phyloP scores from a whole-genome alignment of 2,888 invertebrate species.

The Ichneumoninae sp. region DNA sequence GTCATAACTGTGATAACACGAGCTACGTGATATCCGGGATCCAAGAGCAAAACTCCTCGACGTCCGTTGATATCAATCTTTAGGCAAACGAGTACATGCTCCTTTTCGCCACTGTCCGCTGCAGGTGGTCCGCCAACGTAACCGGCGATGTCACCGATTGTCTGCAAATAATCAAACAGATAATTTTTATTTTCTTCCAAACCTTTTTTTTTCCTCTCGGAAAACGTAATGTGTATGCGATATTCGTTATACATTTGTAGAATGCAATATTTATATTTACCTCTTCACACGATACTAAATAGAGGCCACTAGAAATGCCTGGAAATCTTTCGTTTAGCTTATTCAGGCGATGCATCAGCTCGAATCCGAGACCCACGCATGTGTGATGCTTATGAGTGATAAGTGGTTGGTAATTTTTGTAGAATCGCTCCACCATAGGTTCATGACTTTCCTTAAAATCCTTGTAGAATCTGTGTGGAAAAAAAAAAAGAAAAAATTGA shows the following conservation, averaged over 20 bases:
- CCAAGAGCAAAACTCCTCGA: slow-evolving; percentile 91
- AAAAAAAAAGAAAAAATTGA: background rate
- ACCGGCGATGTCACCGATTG: slow-evolving; percentile 83
- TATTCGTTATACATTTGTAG: background rate
- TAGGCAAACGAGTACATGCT: slow-evolving; percentile 93
- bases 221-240: too few species aligned
- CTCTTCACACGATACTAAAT: slow-evolving; percentile 95
- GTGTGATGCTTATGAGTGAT: slow-evolving; percentile 93
- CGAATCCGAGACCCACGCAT: slow-evolving; percentile 95
- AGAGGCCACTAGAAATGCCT: slow-evolving; percentile 88
- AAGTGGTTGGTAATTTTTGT: slow-evolving; percentile 91
- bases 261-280: slow-evolving; percentile 81
- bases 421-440: slow-evolving; percentile 89
- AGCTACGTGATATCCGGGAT: slow-evolving; percentile 96
- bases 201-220: background rate
- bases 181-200: slow-evolving; percentile 15
- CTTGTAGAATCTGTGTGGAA: slow-evolving; percentile 86
- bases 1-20: slow-evolving; percentile 94
- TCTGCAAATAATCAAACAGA: slow-evolving; percentile 74
- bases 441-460: slow-evolving; percentile 87
- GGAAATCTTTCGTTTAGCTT: slow-evolving; percentile 88
- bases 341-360: slow-evolving; percentile 89
- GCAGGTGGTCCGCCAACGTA: slow-evolving; percentile 84
- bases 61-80: slow-evolving; percentile 90
- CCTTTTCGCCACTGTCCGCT: slow-evolving; percentile 90